Base-by-base conservation (phyloP, 2,113 vertebrate species). In the Eudyptes chrysolophus region DNA sequence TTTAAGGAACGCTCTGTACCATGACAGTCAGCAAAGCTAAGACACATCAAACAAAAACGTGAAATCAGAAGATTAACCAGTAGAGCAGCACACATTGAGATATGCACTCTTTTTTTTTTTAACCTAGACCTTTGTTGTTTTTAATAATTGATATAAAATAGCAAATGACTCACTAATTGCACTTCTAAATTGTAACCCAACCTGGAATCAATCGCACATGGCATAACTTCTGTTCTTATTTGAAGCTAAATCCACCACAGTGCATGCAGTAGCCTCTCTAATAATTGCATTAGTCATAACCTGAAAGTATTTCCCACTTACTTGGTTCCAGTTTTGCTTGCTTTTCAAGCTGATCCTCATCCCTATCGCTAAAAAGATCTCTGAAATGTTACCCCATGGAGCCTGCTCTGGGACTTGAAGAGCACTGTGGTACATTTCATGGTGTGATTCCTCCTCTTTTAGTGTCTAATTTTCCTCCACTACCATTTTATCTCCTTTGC, bases 81-180 rank as follows among this genome's bases (percentile, higher is more conserved):
- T 7, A 54, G 14, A 81, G 72, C n/a, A 36, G 74, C 81, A 92
- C 66, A 30, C 11, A 72, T 1, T 65, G 75, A 93, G 88, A 87
- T 16, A 44, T 0, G 10, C 24, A 26, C 24, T 71, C 29, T 42
- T 65, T 55, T 58, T 83, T 76, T 76, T 90, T 96, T 92, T 57
- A 95, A 90, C 96, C 84, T 76, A 93, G 96, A 83, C 94, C 92
- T 92, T 40, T 91, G 87, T 42, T 86, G 95, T 2, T 81, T 95
- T 96, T 83, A 97, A 96, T 97, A 95, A 97, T 90, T 93, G 85
- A 97, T 97, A 93, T 30, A 86, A 89, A 97, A 90, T 54, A 93
- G 92, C 90, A 96, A 89, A 95, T 96, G 90, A 96, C 68, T 97
- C 95, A 93, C 85, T 96, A 96, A 97, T 94, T 96, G 95, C 88